phyloP scores from a whole-genome alignment of 1,140 invertebrate species.

The Heliconius himera region DNA sequence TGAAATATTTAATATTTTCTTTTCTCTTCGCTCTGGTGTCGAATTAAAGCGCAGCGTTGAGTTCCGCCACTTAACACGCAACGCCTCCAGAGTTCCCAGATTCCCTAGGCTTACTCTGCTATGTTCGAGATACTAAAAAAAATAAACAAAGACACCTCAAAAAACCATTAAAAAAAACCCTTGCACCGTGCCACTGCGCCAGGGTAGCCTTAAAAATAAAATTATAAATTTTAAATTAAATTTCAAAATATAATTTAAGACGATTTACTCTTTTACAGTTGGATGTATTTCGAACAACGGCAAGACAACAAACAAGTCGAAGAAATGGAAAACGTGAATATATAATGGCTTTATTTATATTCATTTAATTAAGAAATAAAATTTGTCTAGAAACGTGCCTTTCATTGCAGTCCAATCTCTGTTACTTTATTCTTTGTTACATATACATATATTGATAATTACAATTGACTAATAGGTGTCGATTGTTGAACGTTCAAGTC shows the following conservation, averaged over 20 bases:
- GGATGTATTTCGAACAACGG: constrained; percentile 74
- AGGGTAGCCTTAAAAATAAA: neutral
- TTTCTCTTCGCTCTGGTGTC: too few species aligned
- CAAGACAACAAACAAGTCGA: constrained; percentile 64
- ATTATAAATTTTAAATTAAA: neutral
- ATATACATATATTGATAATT: neutral
- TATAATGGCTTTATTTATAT: constrained; percentile 39
- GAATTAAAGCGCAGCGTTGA: too few species aligned
- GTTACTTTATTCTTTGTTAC: neutral
- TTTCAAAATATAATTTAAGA: neutral
- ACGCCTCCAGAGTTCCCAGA: too few species aligned
- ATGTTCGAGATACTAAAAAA: too few species aligned
- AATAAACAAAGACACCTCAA: too few species aligned
- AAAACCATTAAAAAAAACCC: too few species aligned
- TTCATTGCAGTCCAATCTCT: constrained; percentile 22
- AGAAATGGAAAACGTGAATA: constrained; percentile 64
- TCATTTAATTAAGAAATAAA: constrained; percentile 36
- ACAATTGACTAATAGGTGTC: neutral
- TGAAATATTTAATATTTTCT: too few species aligned
- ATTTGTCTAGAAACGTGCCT: constrained; percentile 23
- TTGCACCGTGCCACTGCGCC: too few species aligned
- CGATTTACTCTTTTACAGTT: constrained; percentile 51
- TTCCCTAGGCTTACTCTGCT: too few species aligned
- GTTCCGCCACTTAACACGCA: too few species aligned
- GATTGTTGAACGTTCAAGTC: neutral